Conservation (phyloP, 1,140 invertebrate genomes). For the Calosoma granatense region DNA sequence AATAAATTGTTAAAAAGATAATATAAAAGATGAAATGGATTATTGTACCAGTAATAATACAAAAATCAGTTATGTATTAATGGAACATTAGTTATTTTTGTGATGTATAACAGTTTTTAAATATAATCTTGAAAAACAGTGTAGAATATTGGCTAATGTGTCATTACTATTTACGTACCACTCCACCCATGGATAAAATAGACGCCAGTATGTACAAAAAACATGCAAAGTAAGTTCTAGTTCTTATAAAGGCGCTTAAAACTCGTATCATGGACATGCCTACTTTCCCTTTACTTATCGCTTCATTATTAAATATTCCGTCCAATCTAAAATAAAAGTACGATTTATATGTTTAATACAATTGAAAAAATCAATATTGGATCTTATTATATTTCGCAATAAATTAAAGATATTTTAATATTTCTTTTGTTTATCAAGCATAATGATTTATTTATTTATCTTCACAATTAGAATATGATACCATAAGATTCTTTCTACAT, state of each 20-base stretch:
- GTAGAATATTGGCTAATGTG: too few species aligned
- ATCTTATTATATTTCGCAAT: not conserved
- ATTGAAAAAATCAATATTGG: constrained; percentile 10
- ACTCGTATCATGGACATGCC: not conserved
- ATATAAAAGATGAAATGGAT: too few species aligned
- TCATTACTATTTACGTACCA: not conserved
- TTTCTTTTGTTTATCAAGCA: constrained; percentile 10
- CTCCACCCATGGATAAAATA: constrained; percentile 17
- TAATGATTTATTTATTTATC: too few species aligned
- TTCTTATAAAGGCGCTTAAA: constrained; percentile 12
- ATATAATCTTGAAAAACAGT: too few species aligned
- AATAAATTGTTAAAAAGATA: too few species aligned
- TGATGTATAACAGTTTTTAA: too few species aligned
- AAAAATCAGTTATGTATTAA: too few species aligned
- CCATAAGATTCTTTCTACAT: not conserved
- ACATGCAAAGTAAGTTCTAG: constrained; percentile 21
- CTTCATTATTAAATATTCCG: constrained; percentile 18
- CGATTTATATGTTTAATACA: not conserved
- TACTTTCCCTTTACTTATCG: not conserved
- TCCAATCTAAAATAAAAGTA: constrained; percentile 21
- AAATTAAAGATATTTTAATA: not conserved
- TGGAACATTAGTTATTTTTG: too few species aligned
- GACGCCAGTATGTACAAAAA: constrained; percentile 19
- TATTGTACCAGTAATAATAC: too few species aligned
- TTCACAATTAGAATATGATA: too few species aligned